A percentile compares a stretch with the other conserved stretches of the same genome.
These are phyloP conservation scores for Nephrotoma guestfalica DNA, from an alignment of 2,888 invertebrate genomes.

Conservation along the genomic window DNA sequence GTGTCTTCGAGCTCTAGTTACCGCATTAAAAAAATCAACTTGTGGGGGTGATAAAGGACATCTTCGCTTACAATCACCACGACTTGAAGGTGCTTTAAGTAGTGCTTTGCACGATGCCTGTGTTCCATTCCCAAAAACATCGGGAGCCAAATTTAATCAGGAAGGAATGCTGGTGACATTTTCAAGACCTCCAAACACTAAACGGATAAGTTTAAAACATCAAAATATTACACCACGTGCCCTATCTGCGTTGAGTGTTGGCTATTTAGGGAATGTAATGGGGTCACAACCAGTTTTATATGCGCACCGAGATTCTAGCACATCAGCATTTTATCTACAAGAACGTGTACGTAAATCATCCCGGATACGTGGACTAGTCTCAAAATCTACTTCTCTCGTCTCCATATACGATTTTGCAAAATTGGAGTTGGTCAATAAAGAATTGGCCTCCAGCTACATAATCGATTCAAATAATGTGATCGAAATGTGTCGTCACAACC, in stretches of 20 bases:
- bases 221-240: slow-evolving; percentile 68
- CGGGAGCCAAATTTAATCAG: slow-evolving; percentile 84
- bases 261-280: slow-evolving; percentile 31
- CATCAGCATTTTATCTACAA: slow-evolving; percentile 65
- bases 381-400: slow-evolving; percentile 28
- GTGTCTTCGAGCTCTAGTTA: slow-evolving; percentile 58
- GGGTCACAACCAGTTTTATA: slow-evolving; percentile 24
- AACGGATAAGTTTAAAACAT: slow-evolving; percentile 52
- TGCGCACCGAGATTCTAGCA: slow-evolving; percentile 37
- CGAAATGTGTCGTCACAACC: slow-evolving; percentile 69
- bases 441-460: slow-evolving; percentile 71
- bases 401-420: slow-evolving; percentile 29
- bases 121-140: slow-evolving; percentile 88
- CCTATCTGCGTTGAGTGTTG: slow-evolving; percentile 51
- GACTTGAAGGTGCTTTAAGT: slow-evolving; percentile 29
- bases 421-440: slow-evolving; percentile 63
- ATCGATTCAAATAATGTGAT: slow-evolving; percentile 31
- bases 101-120: slow-evolving; percentile 48
- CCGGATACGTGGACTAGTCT: slow-evolving; percentile 33
- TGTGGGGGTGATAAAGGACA: slow-evolving; percentile 26
- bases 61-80: slow-evolving; percentile 28
- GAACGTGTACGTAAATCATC: slow-evolving; percentile 40
- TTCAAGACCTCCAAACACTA: slow-evolving; percentile 54
- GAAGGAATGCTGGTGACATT: slow-evolving; percentile 78
- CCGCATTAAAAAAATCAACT: slow-evolving; percentile 38